These are phyloP conservation scores for Leptocoma aspasia DNA, from an alignment of 2,113 vertebrate genomes.

Conservation along the genomic window DNA sequence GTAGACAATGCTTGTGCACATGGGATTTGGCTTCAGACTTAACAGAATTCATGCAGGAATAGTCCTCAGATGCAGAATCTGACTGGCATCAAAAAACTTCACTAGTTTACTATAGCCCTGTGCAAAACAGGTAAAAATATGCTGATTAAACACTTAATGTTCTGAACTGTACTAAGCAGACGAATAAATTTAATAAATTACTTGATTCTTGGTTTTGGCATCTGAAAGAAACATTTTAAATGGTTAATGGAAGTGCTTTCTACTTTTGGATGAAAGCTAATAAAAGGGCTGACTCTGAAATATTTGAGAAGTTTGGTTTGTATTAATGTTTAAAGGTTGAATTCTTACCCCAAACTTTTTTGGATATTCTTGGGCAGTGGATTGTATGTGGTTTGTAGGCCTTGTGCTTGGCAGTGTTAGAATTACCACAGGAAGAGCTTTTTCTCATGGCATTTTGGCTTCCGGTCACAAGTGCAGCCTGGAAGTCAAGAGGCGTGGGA, in stretches of 20 bases:
- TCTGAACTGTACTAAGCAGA: not conserved
- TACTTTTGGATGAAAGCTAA: slow-evolving; percentile 4
- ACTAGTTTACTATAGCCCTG: not conserved
- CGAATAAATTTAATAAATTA: not conserved
- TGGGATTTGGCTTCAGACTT: not conserved
- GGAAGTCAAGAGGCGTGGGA: slow-evolving; percentile 69
- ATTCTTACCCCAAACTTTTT: slow-evolving; percentile 64
- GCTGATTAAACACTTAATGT: not conserved
- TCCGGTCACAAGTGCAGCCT: slow-evolving; percentile 63
- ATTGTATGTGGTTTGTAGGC: slow-evolving; percentile 59
- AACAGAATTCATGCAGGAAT: not conserved
- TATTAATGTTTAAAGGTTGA: slow-evolving; percentile 22
- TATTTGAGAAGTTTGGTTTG: slow-evolving; percentile 44
- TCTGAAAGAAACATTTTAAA: not conserved
- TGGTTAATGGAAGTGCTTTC: not conserved
- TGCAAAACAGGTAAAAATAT: not conserved
- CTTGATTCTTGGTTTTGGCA: not conserved
- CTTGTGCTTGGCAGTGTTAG: slow-evolving; percentile 57
- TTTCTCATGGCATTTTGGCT: slow-evolving; percentile 74
- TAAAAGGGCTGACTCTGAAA: slow-evolving; percentile 34
- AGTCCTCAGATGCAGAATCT: not conserved
- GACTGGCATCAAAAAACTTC: not conserved
- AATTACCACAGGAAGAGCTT: slow-evolving; percentile 70
- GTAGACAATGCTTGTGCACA: not conserved
- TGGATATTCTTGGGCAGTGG: slow-evolving; percentile 55